Evolutionary conservation across 1,140 invertebrate genomes (phyloP).

Genomic region (Temnothorax nylanderi): DNA sequence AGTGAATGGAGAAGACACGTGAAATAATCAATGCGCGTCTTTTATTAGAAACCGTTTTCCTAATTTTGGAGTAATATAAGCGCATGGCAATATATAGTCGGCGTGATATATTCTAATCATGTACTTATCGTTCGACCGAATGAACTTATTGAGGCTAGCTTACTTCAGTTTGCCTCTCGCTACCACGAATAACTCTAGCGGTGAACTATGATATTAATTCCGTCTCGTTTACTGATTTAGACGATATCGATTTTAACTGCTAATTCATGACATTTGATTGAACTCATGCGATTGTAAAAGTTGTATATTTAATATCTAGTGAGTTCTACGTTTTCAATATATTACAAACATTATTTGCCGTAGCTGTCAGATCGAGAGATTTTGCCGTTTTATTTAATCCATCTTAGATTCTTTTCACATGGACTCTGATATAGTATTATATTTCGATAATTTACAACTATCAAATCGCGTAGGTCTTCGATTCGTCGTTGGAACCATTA

Average conservation of each 20-base stretch:
- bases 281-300: constrained; percentile 12
- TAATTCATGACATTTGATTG: constrained; percentile 68
- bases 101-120: constrained; percentile 54
- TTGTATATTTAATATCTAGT: constrained; percentile 3
- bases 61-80: constrained; percentile 58
- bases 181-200: constrained; percentile 62
- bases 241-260: constrained; percentile 65
- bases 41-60: not conserved
- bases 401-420: not conserved
- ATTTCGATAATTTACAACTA: constrained; percentile 1
- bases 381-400: not conserved
- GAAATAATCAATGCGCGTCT: not conserved
- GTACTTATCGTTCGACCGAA: constrained; percentile 71
- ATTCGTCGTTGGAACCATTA: constrained; percentile 73
- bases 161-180: constrained; percentile 34
- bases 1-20: not conserved
- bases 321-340: not conserved
- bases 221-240: constrained; percentile 70
- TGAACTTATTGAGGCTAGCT: constrained; percentile 64
- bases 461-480: constrained; percentile 56
- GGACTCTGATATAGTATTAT: not conserved
- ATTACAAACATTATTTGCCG: not conserved
- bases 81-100: not conserved
- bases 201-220: constrained; percentile 71
- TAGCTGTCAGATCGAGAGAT: not conserved